Conservation (phyloP, 2,113 vertebrate genomes). For the Toxotes jaculatrix region DNA sequence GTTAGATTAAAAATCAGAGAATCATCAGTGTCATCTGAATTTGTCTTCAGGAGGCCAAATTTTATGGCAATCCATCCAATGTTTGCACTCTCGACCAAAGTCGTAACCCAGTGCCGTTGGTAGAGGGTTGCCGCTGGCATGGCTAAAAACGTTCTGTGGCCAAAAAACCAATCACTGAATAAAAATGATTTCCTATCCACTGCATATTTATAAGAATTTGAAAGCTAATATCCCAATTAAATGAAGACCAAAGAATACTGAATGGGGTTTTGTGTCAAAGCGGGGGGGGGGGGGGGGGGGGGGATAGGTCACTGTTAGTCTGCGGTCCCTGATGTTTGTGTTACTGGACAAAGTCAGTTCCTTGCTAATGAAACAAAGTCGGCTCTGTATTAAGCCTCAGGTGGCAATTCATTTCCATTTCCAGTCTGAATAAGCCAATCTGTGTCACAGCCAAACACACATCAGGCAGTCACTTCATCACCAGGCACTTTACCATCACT, state of each 20-base stretch:
- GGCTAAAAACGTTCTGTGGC: too few relatives aligned
- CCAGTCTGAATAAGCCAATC: slow-evolving; percentile 30
- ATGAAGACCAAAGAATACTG: background rate
- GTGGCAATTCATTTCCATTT: slow-evolving; percentile 31
- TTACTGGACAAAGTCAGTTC: background rate
- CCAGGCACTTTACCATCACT: background rate
- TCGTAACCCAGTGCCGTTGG: too few relatives aligned
- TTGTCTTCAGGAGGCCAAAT: too few relatives aligned
- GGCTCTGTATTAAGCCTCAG: slow-evolving; percentile 17
- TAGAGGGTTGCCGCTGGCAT: too few relatives aligned
- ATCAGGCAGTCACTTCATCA: slow-evolving; percentile 24
- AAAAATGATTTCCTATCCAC: background rate
- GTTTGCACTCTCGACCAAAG: too few relatives aligned
- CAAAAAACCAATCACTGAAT: too few relatives aligned
- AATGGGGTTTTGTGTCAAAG: background rate
- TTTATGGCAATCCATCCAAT: too few relatives aligned
- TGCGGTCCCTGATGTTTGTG: slow-evolving; percentile 20
- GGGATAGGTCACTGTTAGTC: background rate
- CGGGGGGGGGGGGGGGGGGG: background rate
- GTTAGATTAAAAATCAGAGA: too few relatives aligned
- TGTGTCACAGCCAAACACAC: slow-evolving; percentile 38
- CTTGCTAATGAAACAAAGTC: slow-evolving; percentile 16
- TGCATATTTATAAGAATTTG: too few relatives aligned
- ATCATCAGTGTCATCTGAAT: too few relatives aligned
- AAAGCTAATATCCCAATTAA: background rate